Conservation (phyloP, 2,797 vertebrate species). For the Poeciliopsis presidionis region DNA sequence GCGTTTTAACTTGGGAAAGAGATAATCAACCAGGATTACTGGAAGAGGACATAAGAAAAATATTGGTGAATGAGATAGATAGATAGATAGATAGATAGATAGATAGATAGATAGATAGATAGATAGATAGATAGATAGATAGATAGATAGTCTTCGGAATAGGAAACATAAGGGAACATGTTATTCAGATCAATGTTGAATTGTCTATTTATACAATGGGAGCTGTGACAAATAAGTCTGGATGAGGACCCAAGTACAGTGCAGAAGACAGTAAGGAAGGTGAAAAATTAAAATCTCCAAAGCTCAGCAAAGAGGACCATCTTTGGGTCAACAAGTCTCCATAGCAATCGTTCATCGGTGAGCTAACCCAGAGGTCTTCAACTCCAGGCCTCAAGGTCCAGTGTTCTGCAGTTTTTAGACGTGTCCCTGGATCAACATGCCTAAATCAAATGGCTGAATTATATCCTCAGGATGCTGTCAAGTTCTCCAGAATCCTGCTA, state of each 20-base stretch:
- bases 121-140: constrained; percentile 1
- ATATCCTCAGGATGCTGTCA: too few relatives aligned
- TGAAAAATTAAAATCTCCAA: not conserved
- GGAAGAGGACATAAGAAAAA: not conserved
- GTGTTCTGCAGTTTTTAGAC: too few relatives aligned
- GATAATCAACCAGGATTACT: too few relatives aligned
- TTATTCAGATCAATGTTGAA: not conserved
- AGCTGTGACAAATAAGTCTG: not conserved
- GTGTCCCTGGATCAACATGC: too few relatives aligned
- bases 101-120: not conserved
- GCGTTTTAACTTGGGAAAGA: too few relatives aligned
- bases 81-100: not conserved
- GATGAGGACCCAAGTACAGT: not conserved
- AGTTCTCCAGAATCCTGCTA: too few relatives aligned
- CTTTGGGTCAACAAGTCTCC: not conserved
- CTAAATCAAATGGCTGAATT: too few relatives aligned
- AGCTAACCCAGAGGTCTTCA: too few relatives aligned
- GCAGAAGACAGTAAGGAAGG: not conserved
- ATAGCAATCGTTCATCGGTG: not conserved
- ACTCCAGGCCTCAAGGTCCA: too few relatives aligned
- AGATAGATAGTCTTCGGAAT: not conserved
- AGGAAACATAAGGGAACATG: not conserved
- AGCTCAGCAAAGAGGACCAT: not conserved
- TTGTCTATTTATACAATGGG: not conserved
- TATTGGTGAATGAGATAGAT: not conserved